Evolutionary conservation across 2,113 vertebrate species (phyloP), one percentile per base, ranked within the genome.

Genomic region (Thermophis baileyi): DNA sequence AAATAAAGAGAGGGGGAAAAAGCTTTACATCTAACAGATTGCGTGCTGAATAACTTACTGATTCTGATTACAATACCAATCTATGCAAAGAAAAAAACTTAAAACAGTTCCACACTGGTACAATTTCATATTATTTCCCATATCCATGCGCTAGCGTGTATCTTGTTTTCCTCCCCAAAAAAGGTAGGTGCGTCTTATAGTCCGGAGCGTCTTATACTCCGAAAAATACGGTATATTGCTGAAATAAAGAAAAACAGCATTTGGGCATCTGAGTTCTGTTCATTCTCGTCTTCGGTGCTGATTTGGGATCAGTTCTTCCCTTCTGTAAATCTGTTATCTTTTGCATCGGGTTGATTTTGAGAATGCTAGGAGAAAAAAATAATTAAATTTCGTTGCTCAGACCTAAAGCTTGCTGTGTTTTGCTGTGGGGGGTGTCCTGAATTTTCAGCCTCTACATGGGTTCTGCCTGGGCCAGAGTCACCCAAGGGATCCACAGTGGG

Each of bases 341-440:
- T 81, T 22, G 74, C 7, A 22, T 81, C 3, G 2, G 74, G 74
- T 9, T 81, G 7, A 44, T 22, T 81, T 81, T 22, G 18, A 40
- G 18, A 81, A 22, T 22, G 35, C 35, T 10, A 0, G 6, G 18
- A 9, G 35, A 6, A 1, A 2, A 1, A 3, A 3, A 3, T 11
- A 10, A 81, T 18, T 40, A 81, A 81, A 40, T 81, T 9, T 35
- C 2, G 7, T 35, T 1, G 35, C 16, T 40, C n/a, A 81, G 35
- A 81, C 35, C 35, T 40, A 81, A 81, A 20, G 35, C 35, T 81
- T 81, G 35, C 69, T 81, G 69, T 8, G 6, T 40, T 40, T 40
- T 40, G 63, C 63, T 74, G 16, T 20, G 63, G 2, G 1, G 24
- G 53, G 51, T 53, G 16, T 40, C 35, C 69, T 40, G 35, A 40